Evolutionary conservation across 2,113 vertebrate genomes (phyloP).

Genomic region (Glareola pratincola): DNA sequence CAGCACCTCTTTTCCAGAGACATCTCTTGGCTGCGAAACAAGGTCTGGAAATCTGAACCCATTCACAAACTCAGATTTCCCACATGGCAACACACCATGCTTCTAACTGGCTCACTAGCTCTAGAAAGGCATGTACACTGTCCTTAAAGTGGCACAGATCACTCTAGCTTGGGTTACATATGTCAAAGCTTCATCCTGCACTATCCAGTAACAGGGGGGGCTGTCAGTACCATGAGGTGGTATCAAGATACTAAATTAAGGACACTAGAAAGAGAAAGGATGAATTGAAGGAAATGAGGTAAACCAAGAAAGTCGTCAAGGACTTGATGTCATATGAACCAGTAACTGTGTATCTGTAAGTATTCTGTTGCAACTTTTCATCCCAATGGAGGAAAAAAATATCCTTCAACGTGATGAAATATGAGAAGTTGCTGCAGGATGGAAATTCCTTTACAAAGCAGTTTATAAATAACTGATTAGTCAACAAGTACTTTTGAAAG

Average conservation of each 20-base stretch:
- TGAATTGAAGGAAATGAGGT: slow-evolving; percentile 54
- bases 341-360: not conserved
- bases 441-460: not conserved
- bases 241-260: slow-evolving; percentile 50
- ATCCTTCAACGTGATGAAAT: not conserved
- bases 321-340: slow-evolving; percentile 13
- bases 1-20: slow-evolving; percentile 45
- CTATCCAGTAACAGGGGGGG: slow-evolving; percentile 11
- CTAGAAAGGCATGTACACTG: slow-evolving; percentile 40
- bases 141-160: slow-evolving; percentile 53
- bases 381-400: not conserved
- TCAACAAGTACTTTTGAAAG: not conserved
- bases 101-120: slow-evolving; percentile 40
- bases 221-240: not conserved
- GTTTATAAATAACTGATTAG: not conserved
- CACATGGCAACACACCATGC: not conserved
- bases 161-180: slow-evolving; percentile 55
- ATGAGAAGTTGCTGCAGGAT: not conserved
- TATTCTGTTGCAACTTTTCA: not conserved
- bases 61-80: slow-evolving; percentile 71
- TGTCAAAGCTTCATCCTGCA: slow-evolving; percentile 10
- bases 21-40: slow-evolving; percentile 29
- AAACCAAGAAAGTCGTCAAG: not conserved
- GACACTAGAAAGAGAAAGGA: not conserved
- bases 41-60: slow-evolving; percentile 70